Conservation (phyloP, 2,888 invertebrate species). For the Mythimna ferrago region DNA sequence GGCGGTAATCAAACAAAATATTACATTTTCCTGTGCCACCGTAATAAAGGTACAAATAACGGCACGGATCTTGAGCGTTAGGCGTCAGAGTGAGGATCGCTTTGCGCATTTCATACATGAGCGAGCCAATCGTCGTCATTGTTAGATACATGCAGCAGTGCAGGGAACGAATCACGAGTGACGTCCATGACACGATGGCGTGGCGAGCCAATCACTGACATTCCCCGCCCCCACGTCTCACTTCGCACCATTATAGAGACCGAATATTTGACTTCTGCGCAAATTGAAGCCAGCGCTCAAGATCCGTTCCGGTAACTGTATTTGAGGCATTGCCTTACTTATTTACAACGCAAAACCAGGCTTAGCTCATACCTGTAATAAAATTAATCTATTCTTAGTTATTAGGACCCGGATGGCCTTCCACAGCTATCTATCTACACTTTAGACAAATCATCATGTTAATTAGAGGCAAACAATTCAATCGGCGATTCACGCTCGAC, state of each 20-base stretch:
- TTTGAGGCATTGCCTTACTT: constrained; percentile 16
- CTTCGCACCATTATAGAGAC: too few species aligned
- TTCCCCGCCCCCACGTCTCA: too few species aligned
- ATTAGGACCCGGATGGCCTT: background rate
- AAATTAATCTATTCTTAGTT: background rate
- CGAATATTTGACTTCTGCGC: too few species aligned
- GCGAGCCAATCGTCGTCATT: too few species aligned
- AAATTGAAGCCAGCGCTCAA: too few species aligned
- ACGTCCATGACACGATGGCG: too few species aligned
- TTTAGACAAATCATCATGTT: constrained; percentile 5
- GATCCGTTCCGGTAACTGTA: background rate
- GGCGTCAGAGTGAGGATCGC: too few species aligned
- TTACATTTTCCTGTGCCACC: constrained; percentile 40
- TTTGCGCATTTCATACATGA: too few species aligned
- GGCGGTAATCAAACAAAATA: constrained; percentile 23
- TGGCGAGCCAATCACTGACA: too few species aligned
- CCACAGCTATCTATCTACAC: background rate
- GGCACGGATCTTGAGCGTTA: too few species aligned
- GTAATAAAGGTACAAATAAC: constrained; percentile 3
- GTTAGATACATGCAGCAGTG: too few species aligned
- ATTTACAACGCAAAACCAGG: constrained; percentile 2
- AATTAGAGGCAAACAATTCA: constrained; percentile 34
- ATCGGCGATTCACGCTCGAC: background rate
- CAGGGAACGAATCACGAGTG: too few species aligned
- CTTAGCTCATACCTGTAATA: background rate